Conservation (phyloP, 2,888 invertebrate genomes). For the Cosmorhoe ocellata region DNA sequence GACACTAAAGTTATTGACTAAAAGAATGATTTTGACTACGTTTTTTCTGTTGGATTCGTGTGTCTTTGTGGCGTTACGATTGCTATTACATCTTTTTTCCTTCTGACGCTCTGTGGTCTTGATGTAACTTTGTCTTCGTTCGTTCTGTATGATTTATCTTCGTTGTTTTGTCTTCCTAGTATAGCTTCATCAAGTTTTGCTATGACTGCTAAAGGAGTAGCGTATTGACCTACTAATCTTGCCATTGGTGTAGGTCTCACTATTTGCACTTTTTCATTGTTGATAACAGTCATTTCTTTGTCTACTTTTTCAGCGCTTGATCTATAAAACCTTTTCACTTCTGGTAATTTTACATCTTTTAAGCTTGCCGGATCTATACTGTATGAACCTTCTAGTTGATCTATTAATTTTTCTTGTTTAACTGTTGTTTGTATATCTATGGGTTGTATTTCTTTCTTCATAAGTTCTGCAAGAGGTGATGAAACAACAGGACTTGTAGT, state of each 20-base stretch:
- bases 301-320: slow-evolving; percentile 64
- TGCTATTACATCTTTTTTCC: slow-evolving; percentile 54
- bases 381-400: slow-evolving; percentile 54
- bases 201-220: slow-evolving; percentile 60
- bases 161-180: slow-evolving; percentile 44
- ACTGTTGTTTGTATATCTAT: slow-evolving; percentile 42
- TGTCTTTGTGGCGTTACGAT: slow-evolving; percentile 49
- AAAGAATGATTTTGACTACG: slow-evolving; percentile 53
- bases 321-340: slow-evolving; percentile 66
- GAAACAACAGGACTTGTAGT: slow-evolving; percentile 8
- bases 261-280: slow-evolving; percentile 70
- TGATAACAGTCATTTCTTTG: slow-evolving; percentile 61
- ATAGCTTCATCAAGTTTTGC: slow-evolving; percentile 69
- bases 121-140: slow-evolving; percentile 3
- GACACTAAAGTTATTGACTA: slow-evolving; percentile 77
- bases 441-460: slow-evolving; percentile 61
- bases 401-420: slow-evolving; percentile 58
- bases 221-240: slow-evolving; percentile 56
- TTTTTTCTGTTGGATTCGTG: slow-evolving; percentile 46
- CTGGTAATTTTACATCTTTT: slow-evolving; percentile 34
- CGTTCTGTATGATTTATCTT: slow-evolving; percentile 2
- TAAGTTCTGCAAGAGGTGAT: slow-evolving; percentile 50
- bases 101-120: slow-evolving; percentile 34
- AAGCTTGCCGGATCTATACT: slow-evolving; percentile 41
- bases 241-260: slow-evolving; percentile 62